Evolutionary conservation across 1,140 invertebrate genomes (phyloP), one percentile per base, ranked within the genome.

Genomic region (Atta colombica): DNA sequence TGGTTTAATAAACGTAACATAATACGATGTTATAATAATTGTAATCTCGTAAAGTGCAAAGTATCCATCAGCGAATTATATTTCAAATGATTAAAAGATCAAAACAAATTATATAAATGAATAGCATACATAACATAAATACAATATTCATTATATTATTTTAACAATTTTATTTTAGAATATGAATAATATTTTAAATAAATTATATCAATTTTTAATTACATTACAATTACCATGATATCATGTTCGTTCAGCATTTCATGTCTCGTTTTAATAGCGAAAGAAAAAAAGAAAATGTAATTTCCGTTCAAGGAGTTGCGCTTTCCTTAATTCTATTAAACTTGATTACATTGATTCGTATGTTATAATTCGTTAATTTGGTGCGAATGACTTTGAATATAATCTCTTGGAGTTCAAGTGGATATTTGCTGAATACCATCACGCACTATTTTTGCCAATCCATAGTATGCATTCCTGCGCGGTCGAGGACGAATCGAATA

Each of bases 381-480:
- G 3, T 84, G 10, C 49, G 45, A 68, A 21, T 60, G 2, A 12
- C 28, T 16, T 82, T 63, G 80, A 74, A 84, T 51, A 89, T 85
- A 91, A 89, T 86, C 89, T 86, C 51, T 69, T 77, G 61, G 5
- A n/a, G 31, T 63, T 49, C 61, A 66, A 63, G 60, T 90, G 85
- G 91, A 93, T 89, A 87, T 92, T 92, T 89, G 68, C 39, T 86
- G 28, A 74, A 87, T 88, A 75, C 77, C 87, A 87, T 93, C 91
- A 92, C 68, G 81, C 53, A 87, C 87, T 92, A 93, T 93, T 93
- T 92, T 86, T 58, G 89, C 80, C 71, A 87, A 68, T 85, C 61
- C n/a, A 2, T n/a, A 65, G 65, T 75, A 49, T 89, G 61, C 86
- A 86, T 88, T 86, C 77, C 58, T 60, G 61, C 77, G 81, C 68